A percentile compares a stretch with the other conserved stretches of the same genome.
These are phyloP conservation scores for Zophobas morio DNA, from an alignment of 1,140 invertebrate species.

Conservation along the genomic window DNA sequence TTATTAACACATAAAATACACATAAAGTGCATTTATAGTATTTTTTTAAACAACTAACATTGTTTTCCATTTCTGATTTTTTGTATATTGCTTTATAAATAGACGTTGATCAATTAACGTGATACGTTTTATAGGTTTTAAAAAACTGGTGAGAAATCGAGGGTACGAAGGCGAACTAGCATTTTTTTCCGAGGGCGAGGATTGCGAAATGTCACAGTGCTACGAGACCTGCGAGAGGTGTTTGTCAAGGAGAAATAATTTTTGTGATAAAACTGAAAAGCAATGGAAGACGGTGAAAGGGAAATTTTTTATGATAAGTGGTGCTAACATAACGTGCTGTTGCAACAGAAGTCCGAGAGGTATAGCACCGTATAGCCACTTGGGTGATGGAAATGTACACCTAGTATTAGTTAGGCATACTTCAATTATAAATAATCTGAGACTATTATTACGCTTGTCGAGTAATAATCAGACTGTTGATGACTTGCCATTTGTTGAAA, in stretches of 20 bases:
- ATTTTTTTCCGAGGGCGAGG: conserved; percentile 68
- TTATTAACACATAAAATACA: too few species aligned
- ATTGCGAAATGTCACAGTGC: conserved; percentile 56
- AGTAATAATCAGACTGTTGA: conserved; percentile 72
- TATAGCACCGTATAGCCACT: conserved; percentile 84
- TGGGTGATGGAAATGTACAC: conserved; percentile 87
- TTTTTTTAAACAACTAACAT: too few species aligned
- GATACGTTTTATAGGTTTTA: conserved; percentile 73
- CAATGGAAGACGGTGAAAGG: conserved; percentile 78
- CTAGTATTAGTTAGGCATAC: conserved; percentile 84
- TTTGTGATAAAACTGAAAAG: conserved; percentile 53
- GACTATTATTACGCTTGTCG: conserved; percentile 76
- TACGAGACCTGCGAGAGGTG: conserved; percentile 62
- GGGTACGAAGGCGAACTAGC: conserved; percentile 82
- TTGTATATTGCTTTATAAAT: too few species aligned
- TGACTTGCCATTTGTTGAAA: conserved; percentile 84
- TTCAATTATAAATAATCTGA: conserved; percentile 81
- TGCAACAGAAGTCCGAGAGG: conserved; percentile 83
- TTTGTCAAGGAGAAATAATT: conserved; percentile 37
- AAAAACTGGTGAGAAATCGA: conserved; percentile 80
- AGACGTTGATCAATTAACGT: too few species aligned
- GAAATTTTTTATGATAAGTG: conserved; percentile 85
- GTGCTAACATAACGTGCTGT: conserved; percentile 85
- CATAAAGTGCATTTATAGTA: too few species aligned
- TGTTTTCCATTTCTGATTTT: too few species aligned